Evolutionary conservation across 1,140 invertebrate species (phyloP), one percentile per base, ranked within the genome.

Genomic region (Bathynomus jamesi): DNA sequence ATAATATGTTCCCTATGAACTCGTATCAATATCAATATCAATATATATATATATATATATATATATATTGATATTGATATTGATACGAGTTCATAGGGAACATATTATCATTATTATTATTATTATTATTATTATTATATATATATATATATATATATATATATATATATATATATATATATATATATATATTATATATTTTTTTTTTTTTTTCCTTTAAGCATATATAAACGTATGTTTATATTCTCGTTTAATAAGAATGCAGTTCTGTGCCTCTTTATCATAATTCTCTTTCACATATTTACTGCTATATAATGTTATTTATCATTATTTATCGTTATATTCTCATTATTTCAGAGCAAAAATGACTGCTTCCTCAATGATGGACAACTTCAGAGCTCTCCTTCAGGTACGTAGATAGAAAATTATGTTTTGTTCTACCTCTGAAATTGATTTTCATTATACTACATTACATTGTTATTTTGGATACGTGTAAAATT

Each of bases 321-420:
- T n/a, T n/a, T n/a, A n/a, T n/a, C n/a, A n/a, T n/a, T 24, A 25
- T 53, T 4, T 11, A 40, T 53, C 28, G 10, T 40, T 28, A 10
- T 53, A 24, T 25, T 21, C 10, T 67, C 24, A 46, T 10, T 66
- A 10, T 62, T 21, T n/a, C 67, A 27, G 29, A 2, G 67, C 73
- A 72, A 69, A 68, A 46, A 76, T 76, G 75, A 73, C 71, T 28
- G 69, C 71, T 29, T 73, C 75, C 8, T 76, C 75, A 17, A 73
- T 73, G 65, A 76, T 76, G 75, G 75, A 76, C 68, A 76, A 76
- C 64, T 76, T 76, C 62, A 63, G 75, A 28, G 75, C 75, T 40
- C 72, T 76, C 17, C 71, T 76, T 29, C 75, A 73, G 72, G 72
- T 76, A 69, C 69, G 68, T n/a, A n/a, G n/a, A n/a, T n/a, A n/a